Evolutionary conservation across 2,888 invertebrate genomes (phyloP), one percentile per base, ranked within the genome.

Genomic region (Scaptomyza caliginosa): DNA sequence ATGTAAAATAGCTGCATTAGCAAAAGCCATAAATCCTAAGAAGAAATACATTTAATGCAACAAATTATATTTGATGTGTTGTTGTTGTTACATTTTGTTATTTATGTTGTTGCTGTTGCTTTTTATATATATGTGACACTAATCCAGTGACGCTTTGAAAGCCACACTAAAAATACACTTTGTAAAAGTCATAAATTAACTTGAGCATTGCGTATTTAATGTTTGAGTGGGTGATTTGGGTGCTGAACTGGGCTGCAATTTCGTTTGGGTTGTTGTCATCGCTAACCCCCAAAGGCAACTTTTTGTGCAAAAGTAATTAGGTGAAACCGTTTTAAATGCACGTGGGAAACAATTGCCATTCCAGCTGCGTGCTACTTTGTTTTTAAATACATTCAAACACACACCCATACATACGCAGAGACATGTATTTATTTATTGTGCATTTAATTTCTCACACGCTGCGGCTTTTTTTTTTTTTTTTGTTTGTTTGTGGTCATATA

Each of bases 141-240:
- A 74, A 77, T 74, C 63, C 52, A 81, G 75, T 70, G 75, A 49
- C 38, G 63, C 75, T 49, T 48, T 49, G 2, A 30, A 48, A 56
- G 48, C 54, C 52, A 38, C 59, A 56, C 26, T 32, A 10, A 36
- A 8, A 48, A 51, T 38, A 48, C 17, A 38, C 43, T 13, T n/a
- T 64, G 64, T 66, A 81, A 57, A 66, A 43, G 49, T 40, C 78
- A 77, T 79, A 79, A 84, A 79, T 79, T 77, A 72, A 51, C 17
- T 42, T 65, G 59, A 58, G 49, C 67, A 57, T 51, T 28, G 38
- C 50, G n/a, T n/a, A 48, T 56, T 77, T 80, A 39, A 39, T 40
- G 39, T 49, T 38, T 45, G 48, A 5, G 30, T 16, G 34, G 42
- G 32, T 48, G 43, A 13, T 1, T 1, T 34, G 34, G 43, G 34